Percentiles rank a stretch among this genome's conserved stretches.
phyloP scores from a whole-genome alignment of 2,797 vertebrate species.

The Silurus lanzhouensis region DNA sequence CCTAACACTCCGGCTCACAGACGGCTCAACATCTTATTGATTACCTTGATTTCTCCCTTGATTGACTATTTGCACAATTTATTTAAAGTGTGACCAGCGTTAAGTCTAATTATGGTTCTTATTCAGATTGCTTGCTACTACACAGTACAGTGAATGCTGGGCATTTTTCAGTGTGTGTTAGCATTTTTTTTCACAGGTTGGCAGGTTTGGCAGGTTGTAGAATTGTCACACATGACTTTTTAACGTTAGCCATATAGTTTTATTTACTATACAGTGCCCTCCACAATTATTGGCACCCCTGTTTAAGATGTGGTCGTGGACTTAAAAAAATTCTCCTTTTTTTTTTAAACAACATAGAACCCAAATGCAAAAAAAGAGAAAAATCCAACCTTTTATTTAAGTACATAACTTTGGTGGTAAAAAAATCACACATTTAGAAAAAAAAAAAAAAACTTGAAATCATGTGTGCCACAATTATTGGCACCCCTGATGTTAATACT shows the following conservation, averaged over 20 bases:
- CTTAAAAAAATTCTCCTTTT: too few relatives aligned
- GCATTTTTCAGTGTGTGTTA: conserved; percentile 8
- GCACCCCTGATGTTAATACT: too few relatives aligned
- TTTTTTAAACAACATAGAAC: too few relatives aligned
- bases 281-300: too few relatives aligned
- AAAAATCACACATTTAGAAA: too few relatives aligned
- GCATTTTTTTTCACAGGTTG: too few relatives aligned
- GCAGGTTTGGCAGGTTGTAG: not conserved
- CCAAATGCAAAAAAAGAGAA: too few relatives aligned
- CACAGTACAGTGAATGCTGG: not conserved
- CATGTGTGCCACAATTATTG: too few relatives aligned
- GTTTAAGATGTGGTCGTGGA: too few relatives aligned
- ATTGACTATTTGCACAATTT: conserved; percentile 38
- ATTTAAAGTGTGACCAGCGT: conserved; percentile 15
- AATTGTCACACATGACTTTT: not conserved
- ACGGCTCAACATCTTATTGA: conserved; percentile 39
- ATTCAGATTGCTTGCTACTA: conserved; percentile 11
- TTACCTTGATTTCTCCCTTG: conserved; percentile 25
- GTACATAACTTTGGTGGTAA: too few relatives aligned
- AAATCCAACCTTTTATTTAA: too few relatives aligned
- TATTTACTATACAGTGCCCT: not conserved
- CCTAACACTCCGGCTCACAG: not conserved
- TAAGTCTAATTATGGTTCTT: conserved; percentile 20
- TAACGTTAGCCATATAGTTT: not conserved
- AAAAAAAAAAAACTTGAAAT: too few relatives aligned